Evolutionary conservation across 2,888 invertebrate species (phyloP).

Genomic region (Tiphia femorata): DNA sequence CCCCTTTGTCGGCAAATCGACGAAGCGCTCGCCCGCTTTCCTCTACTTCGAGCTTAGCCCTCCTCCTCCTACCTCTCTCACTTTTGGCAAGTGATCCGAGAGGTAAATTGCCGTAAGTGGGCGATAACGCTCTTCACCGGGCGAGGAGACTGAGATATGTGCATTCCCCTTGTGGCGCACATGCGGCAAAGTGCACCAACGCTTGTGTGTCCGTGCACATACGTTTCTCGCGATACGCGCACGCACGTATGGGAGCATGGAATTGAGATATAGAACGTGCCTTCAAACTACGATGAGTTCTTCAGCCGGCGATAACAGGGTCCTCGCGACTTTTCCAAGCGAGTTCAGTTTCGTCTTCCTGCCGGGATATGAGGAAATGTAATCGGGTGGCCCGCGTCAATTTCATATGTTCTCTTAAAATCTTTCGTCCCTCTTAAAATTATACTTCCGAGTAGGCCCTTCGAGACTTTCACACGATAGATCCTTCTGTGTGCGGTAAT

Average conservation of each 20-base stretch:
- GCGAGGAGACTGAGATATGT: constrained; percentile 20
- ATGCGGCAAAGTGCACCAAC: constrained; percentile 1
- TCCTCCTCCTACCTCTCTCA: constrained; percentile 19
- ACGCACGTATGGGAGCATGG: background rate
- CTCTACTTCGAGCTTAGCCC: too few species aligned
- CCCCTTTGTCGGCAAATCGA: background rate
- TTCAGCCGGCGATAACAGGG: constrained; percentile 31
- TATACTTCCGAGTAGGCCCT: too few species aligned
- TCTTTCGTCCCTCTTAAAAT: too few species aligned
- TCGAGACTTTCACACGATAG: too few species aligned
- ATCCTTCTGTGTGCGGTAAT: constrained; percentile 37
- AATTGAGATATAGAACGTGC: too few species aligned
- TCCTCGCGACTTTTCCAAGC: background rate
- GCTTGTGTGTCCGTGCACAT: constrained; percentile 1
- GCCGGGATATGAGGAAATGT: too few species aligned
- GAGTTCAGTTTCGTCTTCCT: too few species aligned
- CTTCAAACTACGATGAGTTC: constrained; percentile 35
- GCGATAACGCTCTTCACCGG: constrained; percentile 33
- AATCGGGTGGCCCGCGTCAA: too few species aligned
- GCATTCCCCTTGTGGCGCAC: constrained; percentile 14
- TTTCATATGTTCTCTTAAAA: too few species aligned
- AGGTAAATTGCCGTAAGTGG: constrained; percentile 46
- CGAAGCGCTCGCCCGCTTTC: too few species aligned
- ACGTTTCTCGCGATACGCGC: constrained; percentile 2
- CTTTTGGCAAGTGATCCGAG: constrained; percentile 44